Conservation (phyloP, 2,888 invertebrate species). For the Conus canariensis region DNA sequence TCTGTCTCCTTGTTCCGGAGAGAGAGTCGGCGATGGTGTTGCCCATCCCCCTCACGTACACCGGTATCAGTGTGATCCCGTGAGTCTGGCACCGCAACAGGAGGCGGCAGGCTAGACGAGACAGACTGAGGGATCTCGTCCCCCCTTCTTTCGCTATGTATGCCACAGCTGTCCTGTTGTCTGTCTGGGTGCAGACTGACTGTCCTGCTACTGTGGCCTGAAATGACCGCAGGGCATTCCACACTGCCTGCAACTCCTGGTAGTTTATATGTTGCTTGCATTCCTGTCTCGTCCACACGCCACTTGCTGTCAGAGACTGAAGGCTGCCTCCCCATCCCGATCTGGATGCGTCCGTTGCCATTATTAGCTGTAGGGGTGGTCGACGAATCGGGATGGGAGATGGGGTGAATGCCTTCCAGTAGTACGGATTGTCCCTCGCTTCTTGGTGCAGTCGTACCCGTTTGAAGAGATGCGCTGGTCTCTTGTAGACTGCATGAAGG, state of each 20-base stretch:
- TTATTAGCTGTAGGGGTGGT: background rate
- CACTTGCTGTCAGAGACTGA: background rate
- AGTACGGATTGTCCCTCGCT: background rate
- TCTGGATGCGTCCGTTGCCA: background rate
- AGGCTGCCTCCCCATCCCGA: background rate
- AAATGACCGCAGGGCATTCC: background rate
- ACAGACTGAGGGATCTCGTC: background rate
- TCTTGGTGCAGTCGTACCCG: background rate
- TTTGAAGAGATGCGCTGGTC: background rate
- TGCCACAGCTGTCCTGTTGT: conserved; percentile 5
- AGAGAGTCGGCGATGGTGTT: too few species aligned
- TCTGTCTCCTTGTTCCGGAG: too few species aligned
- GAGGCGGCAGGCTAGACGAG: background rate
- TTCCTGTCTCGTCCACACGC: background rate
- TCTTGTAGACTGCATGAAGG: background rate
- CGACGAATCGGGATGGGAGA: background rate
- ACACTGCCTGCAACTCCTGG: background rate
- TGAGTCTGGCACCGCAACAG: background rate
- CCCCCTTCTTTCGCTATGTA: background rate
- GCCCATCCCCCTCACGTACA: too few species aligned
- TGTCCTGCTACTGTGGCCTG: background rate
- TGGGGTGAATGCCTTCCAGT: background rate
- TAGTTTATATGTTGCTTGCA: background rate
- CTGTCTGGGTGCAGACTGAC: background rate
- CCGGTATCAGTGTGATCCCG: background rate